These are phyloP conservation scores for Diorhabda elongata DNA, from an alignment of 1,140 invertebrate genomes.

Conservation along the genomic window DNA sequence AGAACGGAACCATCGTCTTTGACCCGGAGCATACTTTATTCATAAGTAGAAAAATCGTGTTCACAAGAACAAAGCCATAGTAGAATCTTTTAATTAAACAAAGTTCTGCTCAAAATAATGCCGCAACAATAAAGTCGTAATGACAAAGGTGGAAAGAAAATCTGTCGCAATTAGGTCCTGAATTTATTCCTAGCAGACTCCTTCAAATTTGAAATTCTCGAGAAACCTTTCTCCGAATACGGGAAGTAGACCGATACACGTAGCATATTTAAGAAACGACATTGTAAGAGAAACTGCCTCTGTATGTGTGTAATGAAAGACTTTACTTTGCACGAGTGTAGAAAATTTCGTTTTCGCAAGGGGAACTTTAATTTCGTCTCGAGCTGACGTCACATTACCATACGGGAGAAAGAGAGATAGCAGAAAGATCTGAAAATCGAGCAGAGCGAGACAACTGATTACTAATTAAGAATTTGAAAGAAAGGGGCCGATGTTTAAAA, in stretches of 20 bases:
- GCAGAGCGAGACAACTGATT: conserved; percentile 37
- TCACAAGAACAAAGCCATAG: not conserved
- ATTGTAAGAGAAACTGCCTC: conserved; percentile 37
- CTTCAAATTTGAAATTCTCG: conserved; percentile 12
- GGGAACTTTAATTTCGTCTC: conserved; percentile 47
- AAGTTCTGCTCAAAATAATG: conserved; percentile 12
- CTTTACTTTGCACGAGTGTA: conserved; percentile 44
- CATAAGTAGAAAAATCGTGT: not conserved
- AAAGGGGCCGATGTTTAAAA: conserved; percentile 48
- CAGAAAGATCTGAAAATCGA: conserved; percentile 18
- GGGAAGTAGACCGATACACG: conserved; percentile 31
- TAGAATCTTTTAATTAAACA: conserved; percentile 18
- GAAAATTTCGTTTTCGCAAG: conserved; percentile 47
- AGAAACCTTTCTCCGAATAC: conserved; percentile 23
- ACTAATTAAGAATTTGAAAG: conserved; percentile 48
- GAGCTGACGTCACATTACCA: conserved; percentile 45
- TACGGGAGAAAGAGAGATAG: conserved; percentile 36
- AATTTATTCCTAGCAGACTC: conserved; percentile 13
- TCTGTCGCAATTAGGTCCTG: conserved; percentile 5
- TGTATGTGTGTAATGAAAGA: conserved; percentile 46
- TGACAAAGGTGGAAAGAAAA: conserved; percentile 22
- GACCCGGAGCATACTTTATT: conserved; percentile 2
- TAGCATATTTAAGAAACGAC: conserved; percentile 40
- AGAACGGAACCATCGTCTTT: not conserved
- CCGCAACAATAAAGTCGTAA: conserved; percentile 20